phyloP scores from a whole-genome alignment of 2,113 vertebrate genomes.

The Merops nubicus region DNA sequence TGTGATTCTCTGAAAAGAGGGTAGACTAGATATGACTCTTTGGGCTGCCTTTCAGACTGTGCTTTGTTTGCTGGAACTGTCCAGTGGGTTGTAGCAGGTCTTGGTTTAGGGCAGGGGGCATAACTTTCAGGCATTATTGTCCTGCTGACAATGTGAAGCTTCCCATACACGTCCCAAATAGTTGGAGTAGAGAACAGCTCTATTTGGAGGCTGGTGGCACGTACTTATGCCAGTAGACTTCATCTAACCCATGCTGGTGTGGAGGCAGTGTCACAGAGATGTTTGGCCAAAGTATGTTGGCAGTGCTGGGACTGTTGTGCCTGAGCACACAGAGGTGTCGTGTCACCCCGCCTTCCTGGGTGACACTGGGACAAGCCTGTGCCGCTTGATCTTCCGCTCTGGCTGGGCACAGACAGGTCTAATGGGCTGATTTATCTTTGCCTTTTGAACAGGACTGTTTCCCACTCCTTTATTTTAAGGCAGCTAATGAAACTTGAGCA shows the following conservation, averaged over 20 bases:
- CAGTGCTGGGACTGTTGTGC: background rate
- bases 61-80: background rate
- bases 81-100: background rate
- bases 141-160: background rate
- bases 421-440: background rate
- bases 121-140: background rate
- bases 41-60: background rate
- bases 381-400: background rate
- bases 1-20: background rate
- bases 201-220: background rate
- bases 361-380: background rate
- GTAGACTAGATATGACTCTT: background rate
- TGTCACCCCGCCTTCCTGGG: background rate
- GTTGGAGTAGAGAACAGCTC: background rate
- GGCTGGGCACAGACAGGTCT: background rate
- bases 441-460: background rate
- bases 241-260: background rate
- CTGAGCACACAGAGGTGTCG: background rate
- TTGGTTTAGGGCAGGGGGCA: background rate
- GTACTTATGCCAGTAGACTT: background rate
- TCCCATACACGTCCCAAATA: background rate
- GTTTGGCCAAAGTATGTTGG: background rate
- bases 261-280: accelerated
- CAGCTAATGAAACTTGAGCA: slow-evolving; percentile 8
- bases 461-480: background rate